Percentiles rank a stretch among this genome's conserved stretches.
phyloP scores from a whole-genome alignment of 1,140 invertebrate species.

The Magallana angulata region DNA sequence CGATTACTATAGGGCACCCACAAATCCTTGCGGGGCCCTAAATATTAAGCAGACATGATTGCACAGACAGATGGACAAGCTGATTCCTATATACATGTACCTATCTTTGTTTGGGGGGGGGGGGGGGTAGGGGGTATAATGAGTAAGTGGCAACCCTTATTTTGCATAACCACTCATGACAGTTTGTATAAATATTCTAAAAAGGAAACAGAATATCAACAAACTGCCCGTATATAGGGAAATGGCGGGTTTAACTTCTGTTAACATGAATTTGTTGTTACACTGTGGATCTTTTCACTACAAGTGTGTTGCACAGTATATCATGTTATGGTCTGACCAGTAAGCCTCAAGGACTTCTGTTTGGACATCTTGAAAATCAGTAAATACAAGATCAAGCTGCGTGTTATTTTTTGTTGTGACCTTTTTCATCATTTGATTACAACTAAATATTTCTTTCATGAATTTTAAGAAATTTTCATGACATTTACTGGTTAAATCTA shows the following conservation, averaged over 20 bases:
- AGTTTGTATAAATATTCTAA: background rate
- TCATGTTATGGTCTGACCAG: constrained; percentile 51
- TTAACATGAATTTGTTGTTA: background rate
- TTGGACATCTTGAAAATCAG: background rate
- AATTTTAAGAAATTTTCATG: constrained; percentile 33
- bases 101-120: no score
- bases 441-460: constrained; percentile 42
- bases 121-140: no score
- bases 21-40: no score
- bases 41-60: no score
- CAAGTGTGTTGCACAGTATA: constrained; percentile 25
- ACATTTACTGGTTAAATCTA: background rate
- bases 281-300: background rate
- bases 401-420: constrained; percentile 36
- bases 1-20: no score
- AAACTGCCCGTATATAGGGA: background rate
- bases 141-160: constrained; percentile 19
- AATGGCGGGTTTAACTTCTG: background rate
- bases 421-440: constrained; percentile 27
- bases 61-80: no score
- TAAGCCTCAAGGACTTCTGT: constrained; percentile 43
- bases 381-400: constrained; percentile 30
- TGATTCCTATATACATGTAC: no score
- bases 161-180: constrained; percentile 9
- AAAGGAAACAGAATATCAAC: constrained; percentile 12